A percentile compares a stretch with the other conserved stretches of the same genome.
phyloP scores from a whole-genome alignment of 92 coral and sea anemone species.

The Blastomussa wellsi region DNA sequence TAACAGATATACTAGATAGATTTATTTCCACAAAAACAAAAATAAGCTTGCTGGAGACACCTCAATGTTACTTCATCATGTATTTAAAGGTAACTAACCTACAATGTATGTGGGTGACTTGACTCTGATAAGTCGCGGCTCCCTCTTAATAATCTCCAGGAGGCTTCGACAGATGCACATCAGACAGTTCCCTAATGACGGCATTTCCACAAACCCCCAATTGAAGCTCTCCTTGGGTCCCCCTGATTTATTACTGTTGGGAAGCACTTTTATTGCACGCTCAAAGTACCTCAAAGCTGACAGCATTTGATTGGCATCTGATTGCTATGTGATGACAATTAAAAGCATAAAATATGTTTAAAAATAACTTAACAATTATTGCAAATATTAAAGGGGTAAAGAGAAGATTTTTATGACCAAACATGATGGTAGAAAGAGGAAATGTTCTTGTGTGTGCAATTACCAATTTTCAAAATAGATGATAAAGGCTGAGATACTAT shows the following conservation, averaged over 20 bases:
- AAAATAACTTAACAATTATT: not conserved
- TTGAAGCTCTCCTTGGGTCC: constrained; percentile 57
- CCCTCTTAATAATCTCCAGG: constrained; percentile 62
- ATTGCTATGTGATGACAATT: constrained; percentile 58
- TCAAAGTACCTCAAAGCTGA: constrained; percentile 86
- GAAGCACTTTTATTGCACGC: constrained; percentile 66
- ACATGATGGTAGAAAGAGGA: not conserved
- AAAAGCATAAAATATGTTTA: not conserved
- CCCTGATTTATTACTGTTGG: constrained; percentile 33
- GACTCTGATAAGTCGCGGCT: constrained; percentile 73
- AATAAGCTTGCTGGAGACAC: not conserved
- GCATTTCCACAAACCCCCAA: constrained; percentile 92
- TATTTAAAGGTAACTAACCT: constrained; percentile 48
- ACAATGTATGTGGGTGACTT: constrained; percentile 84
- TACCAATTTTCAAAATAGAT: not conserved
- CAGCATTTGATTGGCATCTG: constrained; percentile 91
- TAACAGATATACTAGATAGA: not conserved
- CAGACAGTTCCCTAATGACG: constrained; percentile 73
- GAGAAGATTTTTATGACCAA: not conserved
- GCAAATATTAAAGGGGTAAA: too few relatives aligned
- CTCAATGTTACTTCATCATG: not conserved
- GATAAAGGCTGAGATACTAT: too few relatives aligned
- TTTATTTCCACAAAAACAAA: not conserved
- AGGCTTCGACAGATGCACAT: constrained; percentile 72
- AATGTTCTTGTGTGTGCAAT: not conserved